A percentile compares a stretch with the other conserved stretches of the same genome.
phyloP scores from a whole-genome alignment of 2,113 vertebrate genomes.

The Pangasianodon gigas region DNA sequence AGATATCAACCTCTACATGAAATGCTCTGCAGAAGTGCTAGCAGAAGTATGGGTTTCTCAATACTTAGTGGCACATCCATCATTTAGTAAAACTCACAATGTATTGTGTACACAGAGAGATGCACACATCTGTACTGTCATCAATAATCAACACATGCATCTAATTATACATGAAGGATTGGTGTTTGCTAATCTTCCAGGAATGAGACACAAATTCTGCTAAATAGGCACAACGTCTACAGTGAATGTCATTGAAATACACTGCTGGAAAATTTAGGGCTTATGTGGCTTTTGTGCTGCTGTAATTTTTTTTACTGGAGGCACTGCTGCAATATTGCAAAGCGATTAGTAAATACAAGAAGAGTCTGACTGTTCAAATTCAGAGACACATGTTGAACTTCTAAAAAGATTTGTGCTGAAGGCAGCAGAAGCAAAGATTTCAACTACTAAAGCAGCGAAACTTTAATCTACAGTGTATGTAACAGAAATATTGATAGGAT shows the following conservation, averaged over 20 bases:
- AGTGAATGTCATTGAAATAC: neutral
- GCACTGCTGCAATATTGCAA: neutral
- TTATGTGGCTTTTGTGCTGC: neutral
- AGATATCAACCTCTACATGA: neutral
- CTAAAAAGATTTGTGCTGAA: neutral
- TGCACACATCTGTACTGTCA: neutral
- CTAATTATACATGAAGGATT: neutral
- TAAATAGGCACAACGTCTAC: neutral
- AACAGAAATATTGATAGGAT: neutral
- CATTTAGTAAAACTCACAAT: neutral
- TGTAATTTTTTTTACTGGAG: neutral
- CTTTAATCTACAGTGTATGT: neutral
- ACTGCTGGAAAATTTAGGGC: neutral
- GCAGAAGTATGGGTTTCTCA: neutral
- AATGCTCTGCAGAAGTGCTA: neutral
- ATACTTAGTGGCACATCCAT: conserved; percentile 1
- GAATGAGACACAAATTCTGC: neutral
- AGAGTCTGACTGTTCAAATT: neutral
- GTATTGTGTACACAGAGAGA: conserved; percentile 14
- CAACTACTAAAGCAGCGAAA: neutral
- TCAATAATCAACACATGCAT: neutral
- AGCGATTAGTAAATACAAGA: neutral
- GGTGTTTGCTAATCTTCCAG: neutral
- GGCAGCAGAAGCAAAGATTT: neutral
- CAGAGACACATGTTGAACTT: neutral